These are phyloP conservation scores for Odobenus rosmarus DNA, from an alignment of 2,113 vertebrate species.

Conservation along the genomic window DNA sequence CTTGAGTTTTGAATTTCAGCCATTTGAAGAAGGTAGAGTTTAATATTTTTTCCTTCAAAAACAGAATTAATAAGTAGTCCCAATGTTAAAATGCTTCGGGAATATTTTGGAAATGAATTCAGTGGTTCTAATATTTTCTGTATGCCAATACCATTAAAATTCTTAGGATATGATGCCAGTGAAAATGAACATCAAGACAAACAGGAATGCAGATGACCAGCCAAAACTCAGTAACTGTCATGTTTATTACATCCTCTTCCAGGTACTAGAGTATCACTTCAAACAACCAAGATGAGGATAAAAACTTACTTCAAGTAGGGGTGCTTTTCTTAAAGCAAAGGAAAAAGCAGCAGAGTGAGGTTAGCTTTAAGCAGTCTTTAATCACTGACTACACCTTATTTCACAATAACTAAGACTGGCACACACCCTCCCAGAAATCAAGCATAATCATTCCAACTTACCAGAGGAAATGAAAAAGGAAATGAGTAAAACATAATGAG, in stretches of 20 bases:
- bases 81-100: constrained; percentile 40
- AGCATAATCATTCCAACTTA: constrained; percentile 14
- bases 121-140: constrained; percentile 12
- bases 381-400: constrained; percentile 57
- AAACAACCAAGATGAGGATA: background rate
- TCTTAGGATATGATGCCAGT: background rate
- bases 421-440: constrained; percentile 43
- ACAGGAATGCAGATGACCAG: constrained; percentile 15
- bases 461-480: constrained; percentile 58
- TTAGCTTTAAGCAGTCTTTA: constrained; percentile 43
- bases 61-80: background rate
- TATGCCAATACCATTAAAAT: constrained; percentile 33
- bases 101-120: constrained; percentile 23
- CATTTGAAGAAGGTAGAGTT: background rate
- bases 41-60: background rate
- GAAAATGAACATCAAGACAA: constrained; percentile 52
- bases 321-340: constrained; percentile 11
- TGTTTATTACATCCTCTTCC: background rate
- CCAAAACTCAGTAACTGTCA: background rate
- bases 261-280: background rate
- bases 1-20: background rate
- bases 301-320: background rate
- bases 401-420: constrained; percentile 52
- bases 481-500: constrained; percentile 22
- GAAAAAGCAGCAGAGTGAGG: constrained; percentile 46